These are phyloP conservation scores for Mastacembelus armatus DNA, from an alignment of 2,797 vertebrate genomes.

Conservation along the genomic window DNA sequence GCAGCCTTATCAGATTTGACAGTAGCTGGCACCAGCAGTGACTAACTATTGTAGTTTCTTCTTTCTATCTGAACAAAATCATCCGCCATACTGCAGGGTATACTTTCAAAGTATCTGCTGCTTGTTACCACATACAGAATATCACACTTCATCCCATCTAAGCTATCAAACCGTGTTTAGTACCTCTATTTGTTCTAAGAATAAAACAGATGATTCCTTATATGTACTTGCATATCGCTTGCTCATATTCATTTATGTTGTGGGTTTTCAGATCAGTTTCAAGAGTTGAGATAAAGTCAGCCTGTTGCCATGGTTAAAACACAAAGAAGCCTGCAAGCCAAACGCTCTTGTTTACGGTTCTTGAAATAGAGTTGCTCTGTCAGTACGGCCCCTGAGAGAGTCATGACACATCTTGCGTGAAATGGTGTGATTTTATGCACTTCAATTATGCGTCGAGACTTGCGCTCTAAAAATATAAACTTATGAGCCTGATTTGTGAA, in stretches of 20 bases:
- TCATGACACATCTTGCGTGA: slow-evolving; percentile 54
- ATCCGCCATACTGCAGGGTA: neutral
- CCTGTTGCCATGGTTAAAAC: slow-evolving; percentile 58
- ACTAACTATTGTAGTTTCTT: slow-evolving; percentile 11
- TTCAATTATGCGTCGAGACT: slow-evolving; percentile 52
- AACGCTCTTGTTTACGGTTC: slow-evolving; percentile 33
- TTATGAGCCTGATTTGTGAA: slow-evolving; percentile 25
- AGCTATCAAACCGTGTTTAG: slow-evolving; percentile 8
- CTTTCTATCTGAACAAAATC: slow-evolving; percentile 5
- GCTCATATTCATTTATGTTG: slow-evolving; percentile 1
- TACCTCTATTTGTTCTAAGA: too few species aligned
- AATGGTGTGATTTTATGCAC: slow-evolving; percentile 59
- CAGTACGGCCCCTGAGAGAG: slow-evolving; percentile 48
- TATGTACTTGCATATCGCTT: neutral
- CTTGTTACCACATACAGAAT: slow-evolving; percentile 26
- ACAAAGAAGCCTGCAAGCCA: slow-evolving; percentile 21
- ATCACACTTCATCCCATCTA: slow-evolving; percentile 18
- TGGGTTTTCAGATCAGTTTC: slow-evolving; percentile 13
- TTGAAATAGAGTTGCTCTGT: slow-evolving; percentile 60
- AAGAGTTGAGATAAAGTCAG: slow-evolving; percentile 26
- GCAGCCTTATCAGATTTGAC: slow-evolving; percentile 50
- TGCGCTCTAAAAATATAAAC: slow-evolving; percentile 60
- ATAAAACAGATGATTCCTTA: neutral
- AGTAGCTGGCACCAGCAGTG: neutral
- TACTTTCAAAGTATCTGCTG: neutral